Evolutionary conservation across 2,113 vertebrate species (phyloP).

Genomic region (Motacilla alba): DNA sequence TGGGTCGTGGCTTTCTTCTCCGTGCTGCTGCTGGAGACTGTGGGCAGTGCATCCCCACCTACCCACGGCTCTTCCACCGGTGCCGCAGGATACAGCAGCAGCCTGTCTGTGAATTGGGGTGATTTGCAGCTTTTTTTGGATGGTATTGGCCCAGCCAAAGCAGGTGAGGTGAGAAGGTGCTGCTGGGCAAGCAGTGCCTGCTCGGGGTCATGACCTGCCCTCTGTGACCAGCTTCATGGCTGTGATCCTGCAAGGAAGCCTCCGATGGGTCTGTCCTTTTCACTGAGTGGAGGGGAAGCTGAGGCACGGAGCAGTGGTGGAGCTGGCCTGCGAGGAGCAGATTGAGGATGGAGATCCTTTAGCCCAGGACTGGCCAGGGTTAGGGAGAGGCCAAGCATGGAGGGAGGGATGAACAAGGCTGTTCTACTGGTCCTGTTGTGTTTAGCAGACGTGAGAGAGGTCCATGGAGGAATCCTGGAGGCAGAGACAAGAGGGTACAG

Average conservation of each 20-base stretch:
- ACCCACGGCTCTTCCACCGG: background rate
- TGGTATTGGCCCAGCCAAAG: accelerated
- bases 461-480: background rate
- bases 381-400: background rate
- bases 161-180: accelerated
- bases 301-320: background rate
- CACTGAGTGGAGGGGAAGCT: background rate
- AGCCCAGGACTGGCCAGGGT: background rate
- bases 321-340: background rate
- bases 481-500: background rate
- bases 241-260: background rate
- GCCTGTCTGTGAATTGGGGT: background rate
- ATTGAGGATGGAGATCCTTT: background rate
- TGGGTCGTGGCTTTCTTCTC: background rate
- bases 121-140: background rate
- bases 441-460: background rate
- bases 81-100: background rate
- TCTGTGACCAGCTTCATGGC: background rate
- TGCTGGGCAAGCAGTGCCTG: background rate
- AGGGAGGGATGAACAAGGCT: background rate
- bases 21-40: accelerated
- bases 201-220: accelerated
- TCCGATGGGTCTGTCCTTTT: accelerated
- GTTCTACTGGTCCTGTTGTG: background rate
- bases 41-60: accelerated